Evolutionary conservation across 1,140 invertebrate species (phyloP), one percentile per base, ranked within the genome.

Genomic region (Drosophila willistoni): DNA sequence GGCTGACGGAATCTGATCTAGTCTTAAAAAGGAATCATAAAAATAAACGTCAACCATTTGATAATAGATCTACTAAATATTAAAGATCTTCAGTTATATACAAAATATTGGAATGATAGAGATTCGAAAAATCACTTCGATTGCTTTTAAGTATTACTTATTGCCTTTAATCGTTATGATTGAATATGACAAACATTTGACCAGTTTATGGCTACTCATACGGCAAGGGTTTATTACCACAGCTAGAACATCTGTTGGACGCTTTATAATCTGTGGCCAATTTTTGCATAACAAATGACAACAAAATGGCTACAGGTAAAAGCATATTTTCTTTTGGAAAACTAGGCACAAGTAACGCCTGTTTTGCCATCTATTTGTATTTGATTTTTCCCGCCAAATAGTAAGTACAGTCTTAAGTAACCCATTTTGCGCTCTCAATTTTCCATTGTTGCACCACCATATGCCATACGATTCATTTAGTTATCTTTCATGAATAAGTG

Each of bases 231-330:
- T 51, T 51, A 22, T 51, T 19, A 19, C 44, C 3, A 22, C 34
- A 12, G 44, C 17, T 51, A 10, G 0, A 7, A 51, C 44, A 51
- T 51, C 44, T 51, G 44, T 51, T 51, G 2, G 1, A 4, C 9
- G 5, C 2, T 22, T 51, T 51, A 51, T 14, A 22, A 51, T 51
- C 10, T 51, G 44, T 10, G 44, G 44, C 44, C 3, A 51, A 51
- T 22, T 22, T 51, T 51, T 51, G 44, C 44, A 51, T 51, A 51
- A 51, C 44, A 51, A 51, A 22, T 51, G 44, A 0, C 10, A 39
- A 1, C 12, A 12, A 39, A 39, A 39, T 39, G 36, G 44, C 17
- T 1, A 10, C 44, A 12, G 17, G 44, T 22, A 51, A 51, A 51
- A 51, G 1, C 3, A 2, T 36, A 36, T 36, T 36, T 36, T 36